Evolutionary conservation across 2,888 invertebrate species (phyloP), one percentile per base, ranked within the genome.

Genomic region (Baronia brevicornis): DNA sequence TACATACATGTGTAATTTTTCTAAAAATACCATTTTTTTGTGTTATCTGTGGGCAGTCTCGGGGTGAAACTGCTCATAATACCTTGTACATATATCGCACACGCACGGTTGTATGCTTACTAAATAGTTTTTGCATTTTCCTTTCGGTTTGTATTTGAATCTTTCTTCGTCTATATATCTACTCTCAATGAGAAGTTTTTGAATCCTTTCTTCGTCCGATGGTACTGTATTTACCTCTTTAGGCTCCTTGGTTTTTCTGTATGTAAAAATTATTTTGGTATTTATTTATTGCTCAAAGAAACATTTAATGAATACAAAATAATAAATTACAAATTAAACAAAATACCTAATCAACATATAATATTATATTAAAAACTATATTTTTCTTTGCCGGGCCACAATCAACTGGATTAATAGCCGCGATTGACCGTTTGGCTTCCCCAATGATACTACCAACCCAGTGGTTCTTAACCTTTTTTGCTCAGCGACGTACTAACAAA

Each of bases 61-160:
- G n/a, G 37, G 31, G 39, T 80, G 79, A 31, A 82, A 84, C 11
- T 80, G 37, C 38, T 82, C 71, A 27, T 82, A 66, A 38, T 84
- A 84, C 30, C 67, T 54, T 33, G 55, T 68, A 39, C 82, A 84
- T 21, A 84, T 84, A 28, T 79, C 72, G 29, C 82, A 84, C 3
- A 73, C 48, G 37, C 82, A 84, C 1, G 78, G 74, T n/a, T 33
- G 27, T 4, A n/a, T 6, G 2, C 9, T 22, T 33, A 36, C 44
- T 18, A 28, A 30, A 6, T 18, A 23, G 15, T 39, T 36, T 11
- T 33, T 38, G 28, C 33, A 45, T 41, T 5, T 39, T 46, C 1
- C 20, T 3, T 8, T 34, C 44, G 1, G 44, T 33, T 2, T 30
- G 37, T 0, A 13, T 15, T 11, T 34, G 36, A 3, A 39, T 27